These are phyloP conservation scores for Coremacera marginata DNA, from an alignment of 2,888 invertebrate species.

Conservation along the genomic window DNA sequence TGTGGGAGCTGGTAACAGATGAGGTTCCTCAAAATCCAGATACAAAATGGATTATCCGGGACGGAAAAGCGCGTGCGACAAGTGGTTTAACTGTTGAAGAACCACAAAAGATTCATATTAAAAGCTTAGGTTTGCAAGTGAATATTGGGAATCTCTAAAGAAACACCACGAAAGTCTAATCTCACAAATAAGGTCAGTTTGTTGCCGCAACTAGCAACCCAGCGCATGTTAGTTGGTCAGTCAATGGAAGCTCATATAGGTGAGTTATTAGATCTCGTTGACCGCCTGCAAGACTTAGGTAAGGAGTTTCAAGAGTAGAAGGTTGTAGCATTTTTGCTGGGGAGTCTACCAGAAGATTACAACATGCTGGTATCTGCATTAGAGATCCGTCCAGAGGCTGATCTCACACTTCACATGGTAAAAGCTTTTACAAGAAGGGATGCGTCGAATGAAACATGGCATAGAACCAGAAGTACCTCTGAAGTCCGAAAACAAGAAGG, in stretches of 20 bases:
- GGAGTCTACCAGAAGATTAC: constrained; percentile 34
- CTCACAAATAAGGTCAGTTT: too few species aligned
- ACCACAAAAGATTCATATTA: neutral
- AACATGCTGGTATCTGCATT: constrained; percentile 34
- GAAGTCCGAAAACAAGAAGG: constrained; percentile 31
- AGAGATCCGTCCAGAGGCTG: constrained; percentile 34
- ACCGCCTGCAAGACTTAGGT: neutral
- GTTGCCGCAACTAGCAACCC: too few species aligned
- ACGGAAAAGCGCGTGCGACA: constrained; percentile 26
- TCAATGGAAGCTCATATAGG: too few species aligned
- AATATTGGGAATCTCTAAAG: too few species aligned
- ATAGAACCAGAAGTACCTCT: neutral
- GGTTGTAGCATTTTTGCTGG: constrained; percentile 31
- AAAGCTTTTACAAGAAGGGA: constrained; percentile 37
- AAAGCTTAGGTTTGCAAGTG: too few species aligned
- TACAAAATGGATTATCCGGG: constrained; percentile 3
- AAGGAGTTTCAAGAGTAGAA: constrained; percentile 32
- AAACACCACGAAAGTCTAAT: too few species aligned
- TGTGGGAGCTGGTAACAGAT: constrained; percentile 30
- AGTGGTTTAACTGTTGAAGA: constrained; percentile 28
- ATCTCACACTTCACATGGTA: constrained; percentile 30
- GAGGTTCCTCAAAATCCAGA: neutral
- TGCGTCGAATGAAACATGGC: constrained; percentile 13
- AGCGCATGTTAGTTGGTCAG: too few species aligned
- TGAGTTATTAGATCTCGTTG: constrained; percentile 11